Evolutionary conservation across 2,797 vertebrate species (phyloP).

Genomic region (Paramormyrops hopkinsi): DNA sequence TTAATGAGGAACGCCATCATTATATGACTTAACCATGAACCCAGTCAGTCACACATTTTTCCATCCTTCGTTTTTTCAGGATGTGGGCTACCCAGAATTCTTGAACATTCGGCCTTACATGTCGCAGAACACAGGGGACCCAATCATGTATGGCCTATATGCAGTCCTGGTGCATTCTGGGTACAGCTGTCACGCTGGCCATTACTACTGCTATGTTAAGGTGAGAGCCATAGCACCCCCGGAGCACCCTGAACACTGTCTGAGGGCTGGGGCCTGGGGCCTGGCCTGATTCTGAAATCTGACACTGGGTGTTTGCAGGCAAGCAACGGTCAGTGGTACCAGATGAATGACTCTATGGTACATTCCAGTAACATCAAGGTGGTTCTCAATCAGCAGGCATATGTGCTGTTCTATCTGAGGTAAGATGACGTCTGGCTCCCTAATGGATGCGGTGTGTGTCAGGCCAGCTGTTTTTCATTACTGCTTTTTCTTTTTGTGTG

Average conservation of each 20-base stretch:
- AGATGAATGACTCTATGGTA: slow-evolving; percentile 92
- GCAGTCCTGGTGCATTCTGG: slow-evolving; percentile 92
- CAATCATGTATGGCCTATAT: slow-evolving; percentile 82
- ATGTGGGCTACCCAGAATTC: slow-evolving; percentile 87
- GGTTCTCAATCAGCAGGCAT: slow-evolving; percentile 95
- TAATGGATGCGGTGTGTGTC: neutral
- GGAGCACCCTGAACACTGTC: neutral
- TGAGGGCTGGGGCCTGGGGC: neutral
- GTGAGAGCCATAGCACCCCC: slow-evolving; percentile 45
- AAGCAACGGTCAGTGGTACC: slow-evolving; percentile 93
- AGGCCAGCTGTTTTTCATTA: neutral
- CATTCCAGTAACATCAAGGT: slow-evolving; percentile 92
- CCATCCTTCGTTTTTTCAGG: slow-evolving; percentile 53
- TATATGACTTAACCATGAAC: neutral
- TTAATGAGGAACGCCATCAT: neutral
- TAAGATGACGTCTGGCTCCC: slow-evolving; percentile 35
- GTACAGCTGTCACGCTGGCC: slow-evolving; percentile 87
- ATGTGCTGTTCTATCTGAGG: slow-evolving; percentile 91
- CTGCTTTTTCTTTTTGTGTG: neutral
- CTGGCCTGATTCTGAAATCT: neutral
- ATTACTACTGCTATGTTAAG: slow-evolving; percentile 95
- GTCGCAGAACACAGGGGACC: slow-evolving; percentile 80
- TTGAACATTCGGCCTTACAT: slow-evolving; percentile 90
- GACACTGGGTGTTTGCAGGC: slow-evolving; percentile 56
- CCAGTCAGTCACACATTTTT: neutral